Evolutionary conservation across 2,888 invertebrate species (phyloP).

Genomic region (Ceramica pisi): DNA sequence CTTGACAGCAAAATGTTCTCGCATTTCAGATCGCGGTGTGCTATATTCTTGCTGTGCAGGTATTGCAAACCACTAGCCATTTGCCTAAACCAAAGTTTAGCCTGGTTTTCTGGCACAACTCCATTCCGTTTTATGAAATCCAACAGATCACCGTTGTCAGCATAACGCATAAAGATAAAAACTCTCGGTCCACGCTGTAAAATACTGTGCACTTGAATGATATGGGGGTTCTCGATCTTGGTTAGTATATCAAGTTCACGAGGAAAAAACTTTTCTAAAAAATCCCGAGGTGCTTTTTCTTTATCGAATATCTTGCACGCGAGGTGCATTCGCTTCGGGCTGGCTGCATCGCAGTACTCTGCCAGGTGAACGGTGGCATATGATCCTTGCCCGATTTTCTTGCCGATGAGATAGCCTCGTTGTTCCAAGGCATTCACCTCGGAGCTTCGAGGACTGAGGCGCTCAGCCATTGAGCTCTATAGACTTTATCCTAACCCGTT

Average conservation of each 20-base stretch:
- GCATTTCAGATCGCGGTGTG: conserved; percentile 98
- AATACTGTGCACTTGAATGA: conserved; percentile 97
- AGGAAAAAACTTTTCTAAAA: conserved; percentile 97
- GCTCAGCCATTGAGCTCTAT: conserved; percentile 93
- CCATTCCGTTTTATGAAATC: conserved; percentile 95
- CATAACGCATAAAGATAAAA: conserved; percentile 97
- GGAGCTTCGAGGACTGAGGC: conserved; percentile 94
- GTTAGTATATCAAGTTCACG: conserved; percentile 97
- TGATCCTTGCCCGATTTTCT: conserved; percentile 97
- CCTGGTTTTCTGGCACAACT: conserved; percentile 94
- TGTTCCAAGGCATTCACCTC: conserved; percentile 96
- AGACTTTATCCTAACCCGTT: conserved; percentile 90
- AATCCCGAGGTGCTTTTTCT: conserved; percentile 96
- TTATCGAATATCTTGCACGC: conserved; percentile 98
- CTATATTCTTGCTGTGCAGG: conserved; percentile 95
- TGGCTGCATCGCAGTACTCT: conserved; percentile 94
- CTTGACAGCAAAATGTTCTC: conserved; percentile 97
- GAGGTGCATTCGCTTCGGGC: conserved; percentile 93
- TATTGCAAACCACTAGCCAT: conserved; percentile 96
- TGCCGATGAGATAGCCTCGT: conserved; percentile 95
- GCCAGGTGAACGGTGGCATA: conserved; percentile 97
- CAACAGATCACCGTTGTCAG: conserved; percentile 97
- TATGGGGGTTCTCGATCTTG: conserved; percentile 97
- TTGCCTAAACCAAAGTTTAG: conserved; percentile 96
- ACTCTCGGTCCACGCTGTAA: conserved; percentile 95